A percentile compares a stretch with the other conserved stretches of the same genome.
Evolutionary conservation across 2,797 vertebrate species (phyloP).

Genomic region (Spinibarbus caldwelli): DNA sequence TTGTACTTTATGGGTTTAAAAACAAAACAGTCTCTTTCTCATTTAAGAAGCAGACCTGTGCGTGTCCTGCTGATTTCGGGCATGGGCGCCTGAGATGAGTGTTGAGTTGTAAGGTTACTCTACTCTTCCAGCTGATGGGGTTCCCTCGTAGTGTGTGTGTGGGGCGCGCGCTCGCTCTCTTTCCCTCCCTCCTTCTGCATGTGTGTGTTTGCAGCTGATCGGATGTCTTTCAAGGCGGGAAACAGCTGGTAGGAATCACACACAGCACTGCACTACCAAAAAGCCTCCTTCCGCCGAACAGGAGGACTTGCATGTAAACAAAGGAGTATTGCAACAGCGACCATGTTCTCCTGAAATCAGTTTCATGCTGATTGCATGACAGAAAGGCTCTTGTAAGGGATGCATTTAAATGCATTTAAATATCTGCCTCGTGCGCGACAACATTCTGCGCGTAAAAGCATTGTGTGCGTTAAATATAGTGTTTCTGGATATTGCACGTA

Average conservation of each 20-base stretch:
- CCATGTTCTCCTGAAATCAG: not conserved
- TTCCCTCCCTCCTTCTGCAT: constrained; percentile 69
- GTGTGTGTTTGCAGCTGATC: constrained; percentile 88
- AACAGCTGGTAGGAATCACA: constrained; percentile 97
- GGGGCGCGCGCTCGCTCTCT: constrained; percentile 62
- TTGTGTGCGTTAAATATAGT: not conserved
- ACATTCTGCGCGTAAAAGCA: not conserved
- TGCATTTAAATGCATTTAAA: constrained; percentile 4
- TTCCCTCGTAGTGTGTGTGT: constrained; percentile 83
- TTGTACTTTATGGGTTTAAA: constrained; percentile 27
- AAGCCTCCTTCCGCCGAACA: constrained; percentile 85
- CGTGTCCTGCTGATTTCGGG: constrained; percentile 43
- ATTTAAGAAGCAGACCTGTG: constrained; percentile 40
- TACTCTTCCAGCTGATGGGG: constrained; percentile 84
- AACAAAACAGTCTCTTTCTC: constrained; percentile 22
- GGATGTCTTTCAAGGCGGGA: constrained; percentile 97
- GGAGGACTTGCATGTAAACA: constrained; percentile 89
- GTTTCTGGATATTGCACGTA: not conserved
- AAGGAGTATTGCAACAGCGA: constrained; percentile 82
- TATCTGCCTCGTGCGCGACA: not conserved
- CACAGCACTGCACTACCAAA: constrained; percentile 79
- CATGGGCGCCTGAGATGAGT: constrained; percentile 64
- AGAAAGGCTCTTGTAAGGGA: not conserved
- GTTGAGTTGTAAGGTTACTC: constrained; percentile 83
- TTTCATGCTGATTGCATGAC: not conserved